phyloP scores from a whole-genome alignment of 1,140 invertebrate genomes.

The Panulirus ornatus region DNA sequence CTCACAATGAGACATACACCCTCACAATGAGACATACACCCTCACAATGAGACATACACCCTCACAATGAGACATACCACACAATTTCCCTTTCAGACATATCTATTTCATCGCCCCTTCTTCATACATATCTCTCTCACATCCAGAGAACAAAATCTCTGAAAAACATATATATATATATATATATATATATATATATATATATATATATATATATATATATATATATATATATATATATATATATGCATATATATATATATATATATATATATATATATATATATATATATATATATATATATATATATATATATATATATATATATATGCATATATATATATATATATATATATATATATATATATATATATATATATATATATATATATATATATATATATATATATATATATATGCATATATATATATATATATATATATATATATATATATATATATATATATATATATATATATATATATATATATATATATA shows the following conservation, averaged over 20 bases:
- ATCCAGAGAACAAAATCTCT: no score
- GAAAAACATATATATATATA: constrained; percentile 26
- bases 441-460: constrained; percentile 41
- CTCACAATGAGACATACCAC: no score
- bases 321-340: not conserved
- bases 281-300: not conserved
- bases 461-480: constrained; percentile 43
- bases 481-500: constrained; percentile 37
- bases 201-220: constrained; percentile 58
- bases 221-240: constrained; percentile 55
- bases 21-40: no score
- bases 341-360: constrained; percentile 41
- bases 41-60: no score
- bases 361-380: constrained; percentile 41
- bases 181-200: constrained; percentile 58
- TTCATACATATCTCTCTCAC: no score
- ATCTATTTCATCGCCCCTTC: no score
- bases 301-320: not conserved
- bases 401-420: constrained; percentile 15
- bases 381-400: constrained; percentile 45
- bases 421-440: constrained; percentile 33
- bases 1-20: no score
- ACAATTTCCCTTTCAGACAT: no score
- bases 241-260: constrained; percentile 51
- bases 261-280: not conserved